These are phyloP conservation scores for Grammomys surdaster DNA, from an alignment of 2,113 vertebrate species.

Conservation along the genomic window DNA sequence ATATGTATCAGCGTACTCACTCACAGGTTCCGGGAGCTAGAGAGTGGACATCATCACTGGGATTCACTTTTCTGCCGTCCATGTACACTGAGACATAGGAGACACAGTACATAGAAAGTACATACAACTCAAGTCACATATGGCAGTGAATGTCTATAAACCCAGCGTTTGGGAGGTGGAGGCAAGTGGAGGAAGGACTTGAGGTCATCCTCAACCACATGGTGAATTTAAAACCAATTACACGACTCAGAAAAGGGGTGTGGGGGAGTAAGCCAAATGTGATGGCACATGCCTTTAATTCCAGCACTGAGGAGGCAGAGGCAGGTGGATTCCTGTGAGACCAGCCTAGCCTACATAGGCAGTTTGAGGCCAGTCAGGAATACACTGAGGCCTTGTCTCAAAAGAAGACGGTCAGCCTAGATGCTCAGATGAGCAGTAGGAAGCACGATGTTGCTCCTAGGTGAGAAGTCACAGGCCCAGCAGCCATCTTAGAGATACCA, in stretches of 20 bases:
- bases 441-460: not conserved
- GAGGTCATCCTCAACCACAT: too few species aligned
- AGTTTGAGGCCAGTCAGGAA: not conserved
- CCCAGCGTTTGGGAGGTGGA: not conserved
- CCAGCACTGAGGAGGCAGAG: not conserved
- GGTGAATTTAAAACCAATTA: not conserved
- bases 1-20: too few species aligned
- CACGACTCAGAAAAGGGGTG: too few species aligned
- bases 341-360: not conserved
- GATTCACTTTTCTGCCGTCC: not conserved
- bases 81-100: not conserved
- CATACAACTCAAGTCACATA: not conserved
- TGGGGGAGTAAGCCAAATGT: not conserved
- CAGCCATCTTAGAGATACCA: not conserved
- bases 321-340: not conserved
- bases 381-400: not conserved
- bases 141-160: too few species aligned
- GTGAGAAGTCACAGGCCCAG: not conserved
- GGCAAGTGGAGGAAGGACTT: not conserved
- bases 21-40: not conserved
- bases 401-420: not conserved
- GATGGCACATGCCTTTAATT: not conserved
- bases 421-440: not conserved
- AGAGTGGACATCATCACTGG: not conserved
- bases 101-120: not conserved